Percentiles rank a stretch among this genome's conserved stretches.
Evolutionary conservation across 2,113 vertebrate species (phyloP).

Genomic region (Paracanthobrama guichenoti): DNA sequence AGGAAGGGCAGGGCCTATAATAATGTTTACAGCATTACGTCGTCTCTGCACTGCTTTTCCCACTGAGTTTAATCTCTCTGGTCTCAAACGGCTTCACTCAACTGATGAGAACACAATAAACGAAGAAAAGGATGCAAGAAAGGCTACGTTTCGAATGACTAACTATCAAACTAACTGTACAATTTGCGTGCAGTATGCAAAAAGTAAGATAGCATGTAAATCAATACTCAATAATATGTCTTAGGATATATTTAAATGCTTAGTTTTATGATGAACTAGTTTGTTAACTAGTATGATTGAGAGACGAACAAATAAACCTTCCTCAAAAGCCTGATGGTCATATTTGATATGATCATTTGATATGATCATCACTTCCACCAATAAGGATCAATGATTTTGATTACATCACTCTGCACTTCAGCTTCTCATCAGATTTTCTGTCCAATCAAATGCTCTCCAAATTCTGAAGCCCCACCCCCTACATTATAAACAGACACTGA

Average conservation of each 20-base stretch:
- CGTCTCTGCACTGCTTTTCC: conserved; percentile 25
- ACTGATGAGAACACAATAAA: neutral
- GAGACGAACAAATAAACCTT: too few relatives aligned
- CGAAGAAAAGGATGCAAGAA: neutral
- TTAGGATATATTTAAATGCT: neutral
- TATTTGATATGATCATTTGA: too few relatives aligned
- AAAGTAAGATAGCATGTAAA: neutral
- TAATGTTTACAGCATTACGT: conserved; percentile 35
- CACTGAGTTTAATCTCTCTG: neutral
- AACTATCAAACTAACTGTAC: neutral
- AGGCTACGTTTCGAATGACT: neutral
- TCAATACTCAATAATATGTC: neutral
- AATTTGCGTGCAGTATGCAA: neutral
- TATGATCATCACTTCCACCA: too few relatives aligned
- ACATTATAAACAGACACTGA: too few relatives aligned
- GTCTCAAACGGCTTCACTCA: neutral
- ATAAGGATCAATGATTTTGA: too few relatives aligned
- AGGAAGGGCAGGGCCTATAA: conserved; percentile 37
- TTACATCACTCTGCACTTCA: too few relatives aligned
- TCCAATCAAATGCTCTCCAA: too few relatives aligned
- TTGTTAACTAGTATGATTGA: too few relatives aligned
- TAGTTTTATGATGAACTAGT: neutral
- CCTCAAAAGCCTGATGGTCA: neutral
- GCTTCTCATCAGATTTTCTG: too few relatives aligned
- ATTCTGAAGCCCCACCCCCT: too few relatives aligned